Percentiles rank a stretch among this genome's conserved stretches.
Evolutionary conservation across 1,140 invertebrate species (phyloP).

Genomic region (Frieseomelitta varia): DNA sequence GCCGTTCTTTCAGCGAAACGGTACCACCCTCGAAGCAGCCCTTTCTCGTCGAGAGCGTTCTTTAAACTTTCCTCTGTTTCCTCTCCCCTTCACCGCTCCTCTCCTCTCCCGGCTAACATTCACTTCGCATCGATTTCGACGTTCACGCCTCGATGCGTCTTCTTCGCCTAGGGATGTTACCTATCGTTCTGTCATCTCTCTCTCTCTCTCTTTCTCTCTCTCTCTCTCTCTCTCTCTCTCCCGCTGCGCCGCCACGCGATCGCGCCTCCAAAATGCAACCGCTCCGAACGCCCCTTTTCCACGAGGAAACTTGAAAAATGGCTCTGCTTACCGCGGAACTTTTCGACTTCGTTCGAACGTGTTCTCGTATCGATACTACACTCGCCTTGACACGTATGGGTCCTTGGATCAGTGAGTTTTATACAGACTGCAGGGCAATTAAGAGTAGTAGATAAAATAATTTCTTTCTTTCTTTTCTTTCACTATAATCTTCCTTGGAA

Average conservation of each 20-base stretch:
- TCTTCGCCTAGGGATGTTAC: slow-evolving; percentile 51
- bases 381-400: neutral
- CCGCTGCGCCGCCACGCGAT: slow-evolving; percentile 28
- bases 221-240: too few species aligned
- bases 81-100: too few species aligned
- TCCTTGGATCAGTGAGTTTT: too few species aligned
- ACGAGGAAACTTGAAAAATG: slow-evolving; percentile 60
- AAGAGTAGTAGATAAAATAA: neutral
- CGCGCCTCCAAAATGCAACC: slow-evolving; percentile 52
- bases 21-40: slow-evolving; percentile 41
- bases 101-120: slow-evolving; percentile 34
- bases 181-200: slow-evolving; percentile 26
- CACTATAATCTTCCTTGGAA: too few species aligned
- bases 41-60: slow-evolving; percentile 52
- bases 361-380: slow-evolving; percentile 5
- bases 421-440: slow-evolving; percentile 20
- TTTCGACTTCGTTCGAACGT: slow-evolving; percentile 45
- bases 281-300: slow-evolving; percentile 19
- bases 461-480: too few species aligned
- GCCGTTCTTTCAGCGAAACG: slow-evolving; percentile 40
- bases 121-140: slow-evolving; percentile 63
- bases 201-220: too few species aligned
- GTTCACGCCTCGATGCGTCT: slow-evolving; percentile 63
- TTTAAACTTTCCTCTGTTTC: slow-evolving; percentile 61
- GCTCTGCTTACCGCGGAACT: slow-evolving; percentile 60